Conservation (phyloP, 2,888 invertebrate genomes). For the Glomeris marginata region DNA sequence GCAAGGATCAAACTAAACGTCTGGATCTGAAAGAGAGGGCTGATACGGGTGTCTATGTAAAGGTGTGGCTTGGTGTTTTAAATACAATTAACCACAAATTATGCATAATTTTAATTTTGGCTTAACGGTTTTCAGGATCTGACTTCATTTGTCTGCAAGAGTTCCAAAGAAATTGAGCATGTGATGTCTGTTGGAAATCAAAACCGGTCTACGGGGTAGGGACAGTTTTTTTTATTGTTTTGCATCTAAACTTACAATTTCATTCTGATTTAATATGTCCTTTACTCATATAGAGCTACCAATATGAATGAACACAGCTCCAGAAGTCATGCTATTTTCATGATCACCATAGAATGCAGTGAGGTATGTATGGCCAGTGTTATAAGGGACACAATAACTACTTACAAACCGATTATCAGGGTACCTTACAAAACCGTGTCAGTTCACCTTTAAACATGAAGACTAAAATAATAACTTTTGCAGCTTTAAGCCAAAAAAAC, state of each 20-base stretch:
- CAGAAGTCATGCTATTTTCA: constrained; percentile 94
- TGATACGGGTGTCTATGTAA: constrained; percentile 83
- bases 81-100: background rate
- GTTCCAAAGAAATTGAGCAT: constrained; percentile 79
- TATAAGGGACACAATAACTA: too few species aligned
- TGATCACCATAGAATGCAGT: constrained; percentile 92
- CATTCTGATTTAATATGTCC: constrained; percentile 2
- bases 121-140: constrained; percentile 42
- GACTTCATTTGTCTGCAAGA: constrained; percentile 87
- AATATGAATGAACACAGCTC: constrained; percentile 99
- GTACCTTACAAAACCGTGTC: too few species aligned
- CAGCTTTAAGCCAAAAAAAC: too few species aligned
- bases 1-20: constrained; percentile 49
- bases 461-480: too few species aligned
- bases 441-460: too few species aligned
- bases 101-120: constrained; percentile 12
- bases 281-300: constrained; percentile 45
- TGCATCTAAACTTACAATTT: constrained; percentile 2
- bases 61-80: constrained; percentile 30
- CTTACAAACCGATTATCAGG: too few species aligned
- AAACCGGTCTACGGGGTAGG: constrained; percentile 73
- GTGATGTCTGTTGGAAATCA: constrained; percentile 87
- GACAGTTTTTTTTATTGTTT: constrained; percentile 8
- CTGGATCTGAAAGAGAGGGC: constrained; percentile 60
- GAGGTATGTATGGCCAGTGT: constrained; percentile 35